Percentiles rank a stretch among this genome's conserved stretches.
Evolutionary conservation across 2,888 invertebrate species (phyloP).

Genomic region (Drosophila siamana): DNA sequence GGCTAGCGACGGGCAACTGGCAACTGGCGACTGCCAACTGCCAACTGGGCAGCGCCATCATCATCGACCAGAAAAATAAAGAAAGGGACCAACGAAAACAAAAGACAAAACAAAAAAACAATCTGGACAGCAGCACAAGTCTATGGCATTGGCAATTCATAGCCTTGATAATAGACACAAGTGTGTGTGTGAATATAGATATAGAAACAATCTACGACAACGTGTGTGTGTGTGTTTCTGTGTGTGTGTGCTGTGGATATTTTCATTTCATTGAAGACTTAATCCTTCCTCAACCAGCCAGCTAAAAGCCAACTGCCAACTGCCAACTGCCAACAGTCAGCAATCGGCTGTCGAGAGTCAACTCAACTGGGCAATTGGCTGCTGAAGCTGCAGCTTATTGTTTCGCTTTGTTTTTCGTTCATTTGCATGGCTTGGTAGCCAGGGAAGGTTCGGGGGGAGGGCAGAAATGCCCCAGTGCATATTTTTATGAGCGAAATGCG

Average conservation of each 20-base stretch:
- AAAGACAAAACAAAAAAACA: constrained; percentile 15
- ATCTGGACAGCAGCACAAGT: constrained; percentile 52
- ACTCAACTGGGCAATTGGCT: constrained; percentile 52
- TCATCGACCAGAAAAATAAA: constrained; percentile 21
- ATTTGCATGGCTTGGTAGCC: constrained; percentile 47
- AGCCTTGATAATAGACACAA: constrained; percentile 30
- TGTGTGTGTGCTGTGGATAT: constrained; percentile 23
- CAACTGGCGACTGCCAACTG: constrained; percentile 29
- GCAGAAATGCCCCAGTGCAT: constrained; percentile 42
- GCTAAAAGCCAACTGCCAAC: constrained; percentile 25
- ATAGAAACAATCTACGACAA: too few species aligned
- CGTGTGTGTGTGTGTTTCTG: constrained; percentile 7
- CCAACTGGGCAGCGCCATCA: constrained; percentile 30
- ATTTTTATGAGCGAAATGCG: constrained; percentile 69
- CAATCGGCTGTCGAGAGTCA: constrained; percentile 10
- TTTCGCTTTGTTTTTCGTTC: constrained; percentile 32
- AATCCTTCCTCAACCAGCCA: constrained; percentile 64
- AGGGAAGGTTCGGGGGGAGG: not conserved
- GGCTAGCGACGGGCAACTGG: constrained; percentile 36
- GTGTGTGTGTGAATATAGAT: not conserved
- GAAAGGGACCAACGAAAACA: constrained; percentile 5
- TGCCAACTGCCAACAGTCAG: not conserved
- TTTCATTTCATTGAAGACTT: constrained; percentile 72
- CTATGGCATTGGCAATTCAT: constrained; percentile 52
- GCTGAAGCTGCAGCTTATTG: constrained; percentile 45